Percentiles rank a stretch among this genome's conserved stretches.
Evolutionary conservation across 2,113 vertebrate genomes (phyloP).

Genomic region (Tiliqua scincoides): DNA sequence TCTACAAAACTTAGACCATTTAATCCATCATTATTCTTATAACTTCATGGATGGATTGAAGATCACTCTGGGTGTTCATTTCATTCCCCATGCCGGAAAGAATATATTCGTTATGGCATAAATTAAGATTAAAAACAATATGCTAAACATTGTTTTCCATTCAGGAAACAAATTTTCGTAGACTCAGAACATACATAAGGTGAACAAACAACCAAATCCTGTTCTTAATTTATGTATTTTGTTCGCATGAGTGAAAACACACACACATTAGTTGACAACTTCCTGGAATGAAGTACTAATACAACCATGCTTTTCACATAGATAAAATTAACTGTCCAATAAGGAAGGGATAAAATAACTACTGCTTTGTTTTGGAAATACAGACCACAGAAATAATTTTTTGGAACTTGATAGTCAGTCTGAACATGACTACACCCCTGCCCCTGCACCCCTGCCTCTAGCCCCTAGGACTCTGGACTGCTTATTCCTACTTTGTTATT

Average conservation of each 20-base stretch:
- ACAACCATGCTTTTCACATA: background rate
- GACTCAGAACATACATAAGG: background rate
- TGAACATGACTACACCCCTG: no score
- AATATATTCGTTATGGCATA: rapidly evolving
- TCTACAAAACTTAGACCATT: background rate
- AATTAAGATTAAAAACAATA: background rate
- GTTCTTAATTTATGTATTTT: background rate
- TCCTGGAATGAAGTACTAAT: background rate
- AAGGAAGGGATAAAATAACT: background rate
- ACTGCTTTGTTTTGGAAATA: background rate
- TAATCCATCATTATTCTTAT: background rate
- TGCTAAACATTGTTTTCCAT: background rate
- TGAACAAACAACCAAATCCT: background rate
- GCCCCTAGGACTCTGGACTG: no score
- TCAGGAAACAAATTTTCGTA: rapidly evolving
- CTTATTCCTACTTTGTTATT: no score
- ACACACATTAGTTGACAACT: background rate
- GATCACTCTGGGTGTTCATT: background rate
- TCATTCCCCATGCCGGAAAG: background rate
- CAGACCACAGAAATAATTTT: background rate
- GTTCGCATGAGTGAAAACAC: background rate
- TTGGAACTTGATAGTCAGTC: no score
- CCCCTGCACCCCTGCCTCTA: no score
- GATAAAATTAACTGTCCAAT: background rate
- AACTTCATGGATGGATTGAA: background rate